Base-by-base conservation (phyloP, 1,140 invertebrate genomes). In the Teleopsis dalmanni region DNA sequence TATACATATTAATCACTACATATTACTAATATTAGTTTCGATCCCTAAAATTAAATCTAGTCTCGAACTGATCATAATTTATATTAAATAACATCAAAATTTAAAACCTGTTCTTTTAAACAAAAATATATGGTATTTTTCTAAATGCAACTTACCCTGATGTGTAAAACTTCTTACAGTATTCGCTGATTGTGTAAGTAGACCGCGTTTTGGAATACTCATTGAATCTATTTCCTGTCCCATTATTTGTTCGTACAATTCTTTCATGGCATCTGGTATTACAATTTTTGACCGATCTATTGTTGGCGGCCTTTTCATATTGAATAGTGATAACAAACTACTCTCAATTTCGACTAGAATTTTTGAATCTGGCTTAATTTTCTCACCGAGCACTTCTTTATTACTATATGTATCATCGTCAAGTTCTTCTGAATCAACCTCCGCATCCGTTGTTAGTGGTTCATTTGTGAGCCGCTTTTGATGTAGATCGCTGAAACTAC, bases 101-200 rank as follows among this genome's bases (percentile, higher is more conserved):
- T 36, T 9, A 14, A 13, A 36, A 2, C 11, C 16, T 3, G 8
- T 36, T 7, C 13, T 29, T 13, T 29, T 13, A 29, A 29, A 29
- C 27, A 8, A 29, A 29, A 29, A 7, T 29, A 29, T 29, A 8
- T 29, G 13, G 13, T 13, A 7, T 8, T 8, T 13, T 29, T 7
- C 7, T 8, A 29, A 8, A 29, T 14, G n/a, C 13, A 11, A 67
- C 78, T 76, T 69, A 88, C 86, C 85, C 73, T 80, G 72, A 75
- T 92, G 88, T 56, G 80, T 77, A 75, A 88, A 93, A 71, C 86
- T 88, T 55, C 90, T 75, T 29, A 91, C 84, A 31, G 89, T 93
- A 72, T 93, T 93, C 49, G 90, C 87, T 46, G 79, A 79, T 49
- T 78, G 75, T 10, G 78, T 76, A 53, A 82, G 74, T 49, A 82